These are phyloP conservation scores for Catostomus latipinnis DNA, from an alignment of 2,797 vertebrate genomes.

Conservation along the genomic window DNA sequence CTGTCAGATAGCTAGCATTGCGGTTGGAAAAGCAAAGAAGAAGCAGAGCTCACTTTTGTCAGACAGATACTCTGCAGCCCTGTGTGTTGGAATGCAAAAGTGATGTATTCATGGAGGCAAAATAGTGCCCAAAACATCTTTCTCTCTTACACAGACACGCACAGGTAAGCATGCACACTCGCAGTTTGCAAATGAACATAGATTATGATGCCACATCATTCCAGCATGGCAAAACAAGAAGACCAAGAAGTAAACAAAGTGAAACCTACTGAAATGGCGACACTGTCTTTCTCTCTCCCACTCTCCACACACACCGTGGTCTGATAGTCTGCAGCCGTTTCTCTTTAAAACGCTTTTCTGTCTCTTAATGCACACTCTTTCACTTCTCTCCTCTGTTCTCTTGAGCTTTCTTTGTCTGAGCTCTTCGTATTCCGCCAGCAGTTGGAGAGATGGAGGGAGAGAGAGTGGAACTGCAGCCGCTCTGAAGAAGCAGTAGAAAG, in stretches of 20 bases:
- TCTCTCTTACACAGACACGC: conserved; percentile 29
- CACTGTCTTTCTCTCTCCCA: conserved; percentile 66
- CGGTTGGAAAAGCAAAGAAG: background rate
- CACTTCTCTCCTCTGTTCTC: conserved; percentile 82
- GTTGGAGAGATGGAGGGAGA: conserved; percentile 86
- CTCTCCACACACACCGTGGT: conserved; percentile 63
- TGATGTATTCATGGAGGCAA: conserved; percentile 47
- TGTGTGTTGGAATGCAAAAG: conserved; percentile 63
- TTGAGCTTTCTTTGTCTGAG: conserved; percentile 81
- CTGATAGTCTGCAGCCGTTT: conserved; percentile 64
- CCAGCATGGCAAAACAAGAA: conserved; percentile 58
- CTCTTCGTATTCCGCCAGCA: conserved; percentile 72
- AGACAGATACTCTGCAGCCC: conserved; percentile 52
- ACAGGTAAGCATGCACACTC: conserved; percentile 34
- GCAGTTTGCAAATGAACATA: background rate
- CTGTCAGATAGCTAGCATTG: conserved; percentile 28
- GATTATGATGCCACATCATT: conserved; percentile 44
- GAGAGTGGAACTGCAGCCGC: conserved; percentile 90
- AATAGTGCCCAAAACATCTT: conserved; percentile 3
- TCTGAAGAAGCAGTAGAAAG: conserved; percentile 84
- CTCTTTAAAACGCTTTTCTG: conserved; percentile 63
- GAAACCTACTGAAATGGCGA: conserved; percentile 69
- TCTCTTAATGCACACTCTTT: conserved; percentile 73
- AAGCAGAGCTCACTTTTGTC: conserved; percentile 49
- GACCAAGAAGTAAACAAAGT: conserved; percentile 62